Evolutionary conservation across 1,140 invertebrate genomes (phyloP), one percentile per base, ranked within the genome.

Genomic region (Drosophila jambulina): DNA sequence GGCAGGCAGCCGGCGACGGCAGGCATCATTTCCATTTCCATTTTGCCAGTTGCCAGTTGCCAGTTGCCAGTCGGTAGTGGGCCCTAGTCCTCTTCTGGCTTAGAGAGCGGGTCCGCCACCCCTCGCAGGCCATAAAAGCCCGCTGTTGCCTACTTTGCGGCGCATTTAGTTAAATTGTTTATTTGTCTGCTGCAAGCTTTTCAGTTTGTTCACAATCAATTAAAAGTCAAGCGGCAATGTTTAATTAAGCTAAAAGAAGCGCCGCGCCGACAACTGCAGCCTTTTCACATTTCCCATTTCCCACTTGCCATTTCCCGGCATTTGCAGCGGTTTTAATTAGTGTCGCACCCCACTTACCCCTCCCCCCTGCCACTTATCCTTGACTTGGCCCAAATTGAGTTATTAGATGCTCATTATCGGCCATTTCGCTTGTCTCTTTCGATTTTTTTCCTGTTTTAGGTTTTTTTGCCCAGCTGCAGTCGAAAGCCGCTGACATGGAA

Each of bases 81-180:
- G 36, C 45, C 42, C 32, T 40, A 78, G 74, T 79, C 72, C 46
- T 54, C 32, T 36, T 49, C 10, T 45, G 67, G 67, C 63, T 70
- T 68, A 72, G 69, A 60, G 69, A 51, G 48, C 48, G 25, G 4
- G 15, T 19, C 15, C 25, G n/a, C 38, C 63, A 36, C 25, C 42
- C 51, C 62, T 43, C 75, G n/a, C 67, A 72, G 69, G 45, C 69
- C 67, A 74, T 74, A 72, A 74, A 74, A 74, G 49, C 68, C 68
- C 70, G 70, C 53, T 72, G 70, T 72, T 88, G 84, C 85, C 84
- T 83, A 88, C 85, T 88, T 88, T 88, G 84, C 74, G 84, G 85
- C 78, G 85, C 85, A 90, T 90, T 90, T 90, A 90, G 81, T 85
- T 90, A 85, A 90, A 90, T 91, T 90, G 85, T 90, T 90, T 90